A percentile compares a stretch with the other conserved stretches of the same genome.
Conservation (phyloP, 2,797 vertebrate species). For the Artibeus lituratus region DNA sequence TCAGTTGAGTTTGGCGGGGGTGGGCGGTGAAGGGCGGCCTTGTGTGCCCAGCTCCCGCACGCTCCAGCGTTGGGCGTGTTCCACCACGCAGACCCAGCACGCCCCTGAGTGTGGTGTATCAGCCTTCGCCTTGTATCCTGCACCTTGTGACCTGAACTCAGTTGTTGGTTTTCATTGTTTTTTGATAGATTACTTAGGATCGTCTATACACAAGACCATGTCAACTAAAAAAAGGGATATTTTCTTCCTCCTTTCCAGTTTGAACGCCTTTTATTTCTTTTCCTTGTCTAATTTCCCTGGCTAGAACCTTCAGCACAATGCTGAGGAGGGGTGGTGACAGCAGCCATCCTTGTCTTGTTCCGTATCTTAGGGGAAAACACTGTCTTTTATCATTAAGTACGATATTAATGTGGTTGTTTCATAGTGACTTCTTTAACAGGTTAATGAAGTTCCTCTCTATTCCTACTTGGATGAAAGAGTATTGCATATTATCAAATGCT, state of each 20-base stretch:
- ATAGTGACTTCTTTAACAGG: not conserved
- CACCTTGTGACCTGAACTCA: not conserved
- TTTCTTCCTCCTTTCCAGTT: not conserved
- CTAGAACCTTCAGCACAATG: not conserved
- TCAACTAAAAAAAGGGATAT: not conserved
- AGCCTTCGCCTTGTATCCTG: not conserved
- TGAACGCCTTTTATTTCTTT: not conserved
- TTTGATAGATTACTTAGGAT: not conserved
- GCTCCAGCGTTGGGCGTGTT: conserved; percentile 52
- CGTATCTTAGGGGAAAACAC: not conserved
- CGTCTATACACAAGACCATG: not conserved
- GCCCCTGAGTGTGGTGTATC: not conserved
- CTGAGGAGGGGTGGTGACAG: not conserved
- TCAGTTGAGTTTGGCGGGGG: conserved; percentile 83
- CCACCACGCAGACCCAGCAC: fast-evolving
- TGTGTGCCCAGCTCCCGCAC: conserved; percentile 83
- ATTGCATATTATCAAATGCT: not conserved
- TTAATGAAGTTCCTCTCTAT: not conserved
- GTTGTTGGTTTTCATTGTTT: not conserved
- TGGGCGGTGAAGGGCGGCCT: conserved; percentile 69
- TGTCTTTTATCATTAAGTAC: not conserved
- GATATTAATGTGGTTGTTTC: not conserved
- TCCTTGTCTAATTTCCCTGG: not conserved
- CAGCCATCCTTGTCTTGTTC: not conserved
- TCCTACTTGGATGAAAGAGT: not conserved